Evolutionary conservation across 2,113 vertebrate species (phyloP), one percentile per base, ranked within the genome.

Genomic region (Pithys albifrons): DNA sequence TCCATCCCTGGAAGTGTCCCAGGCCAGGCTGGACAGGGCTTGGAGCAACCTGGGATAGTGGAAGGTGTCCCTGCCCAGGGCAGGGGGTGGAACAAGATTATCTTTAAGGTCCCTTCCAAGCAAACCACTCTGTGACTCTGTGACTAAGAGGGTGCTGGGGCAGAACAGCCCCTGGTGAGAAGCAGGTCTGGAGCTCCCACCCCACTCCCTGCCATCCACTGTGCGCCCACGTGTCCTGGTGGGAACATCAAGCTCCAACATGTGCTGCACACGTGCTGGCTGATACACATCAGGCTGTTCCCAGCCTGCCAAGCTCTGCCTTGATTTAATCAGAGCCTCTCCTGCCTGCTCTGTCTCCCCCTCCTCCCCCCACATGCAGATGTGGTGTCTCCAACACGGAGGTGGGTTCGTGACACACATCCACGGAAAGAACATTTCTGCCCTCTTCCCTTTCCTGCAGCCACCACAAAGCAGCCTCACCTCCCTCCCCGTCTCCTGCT

Each of bases 261-360:
- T 88, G 86, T 88, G 94, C 1, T 19, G 65, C n/a, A 73, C 95
- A 95, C 25, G 88, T 93, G 92, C 92, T 23, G 92, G 17, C 92
- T 45, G 94, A 76, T 73, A 49, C 4, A 0, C 91, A 92, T 48
- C 91, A 27, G 85, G 57, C 85, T 55, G 67, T 8, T 85, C 82
- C 88, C 4, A 37, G 14, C 0, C 86, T 80, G 92, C 88, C 89
- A 91, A 54, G 74, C 64, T 83, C 33, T 20, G 91, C 92, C 88
- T 91, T 74, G 94, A 96, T 97, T 88, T 81, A 79, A 93, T 95
- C 92, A 79, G 61, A 4, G 2, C 79, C 91, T 88, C 87, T 75
- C 49, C 88, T 80, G 90, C 49, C 71, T 19, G 41, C 19, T 24
- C 45, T 49, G 33, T 1, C n/a, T 43, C 74, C 28, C 28, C 29